Conservation (phyloP, 1,140 invertebrate species). For the Hirudo medicinalis region DNA sequence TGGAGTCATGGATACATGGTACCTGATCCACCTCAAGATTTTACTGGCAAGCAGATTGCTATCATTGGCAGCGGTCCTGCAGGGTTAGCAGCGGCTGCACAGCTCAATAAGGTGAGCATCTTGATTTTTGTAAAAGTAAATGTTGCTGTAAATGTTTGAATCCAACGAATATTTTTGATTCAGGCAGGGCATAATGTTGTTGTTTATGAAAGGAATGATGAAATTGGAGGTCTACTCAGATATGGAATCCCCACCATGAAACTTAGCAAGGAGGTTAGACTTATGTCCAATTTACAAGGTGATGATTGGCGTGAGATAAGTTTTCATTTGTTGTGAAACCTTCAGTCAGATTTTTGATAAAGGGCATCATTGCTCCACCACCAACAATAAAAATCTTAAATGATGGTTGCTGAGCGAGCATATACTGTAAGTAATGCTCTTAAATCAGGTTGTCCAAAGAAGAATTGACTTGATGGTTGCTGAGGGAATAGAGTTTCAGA, state of each 20-base stretch:
- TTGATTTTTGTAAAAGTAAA: too few relatives aligned
- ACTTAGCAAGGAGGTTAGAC: constrained; percentile 65
- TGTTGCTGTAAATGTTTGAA: too few relatives aligned
- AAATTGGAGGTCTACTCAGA: constrained; percentile 80
- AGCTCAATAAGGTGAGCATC: constrained; percentile 68
- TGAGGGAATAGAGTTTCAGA: constrained; percentile 83
- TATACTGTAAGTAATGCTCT: constrained; percentile 9
- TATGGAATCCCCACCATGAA: constrained; percentile 99
- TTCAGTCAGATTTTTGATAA: too few relatives aligned
- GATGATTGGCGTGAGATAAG: too few relatives aligned
- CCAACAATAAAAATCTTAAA: background rate
- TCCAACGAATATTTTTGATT: too few relatives aligned
- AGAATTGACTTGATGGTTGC: constrained; percentile 70
- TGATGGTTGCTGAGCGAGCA: background rate
- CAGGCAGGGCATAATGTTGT: constrained; percentile 50
- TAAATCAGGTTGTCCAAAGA: constrained; percentile 56
- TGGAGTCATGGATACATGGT: constrained; percentile 88
- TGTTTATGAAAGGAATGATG: constrained; percentile 90
- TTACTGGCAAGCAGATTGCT: constrained; percentile 74
- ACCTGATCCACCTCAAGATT: constrained; percentile 55
- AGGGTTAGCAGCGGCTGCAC: constrained; percentile 88
- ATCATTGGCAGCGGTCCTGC: constrained; percentile 90
- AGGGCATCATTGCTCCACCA: background rate
- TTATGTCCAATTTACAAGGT: too few relatives aligned
- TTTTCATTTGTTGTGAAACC: too few relatives aligned